A percentile compares a stretch with the other conserved stretches of the same genome.
Evolutionary conservation across 2,888 invertebrate genomes (phyloP).

Genomic region (Nezara viridula): DNA sequence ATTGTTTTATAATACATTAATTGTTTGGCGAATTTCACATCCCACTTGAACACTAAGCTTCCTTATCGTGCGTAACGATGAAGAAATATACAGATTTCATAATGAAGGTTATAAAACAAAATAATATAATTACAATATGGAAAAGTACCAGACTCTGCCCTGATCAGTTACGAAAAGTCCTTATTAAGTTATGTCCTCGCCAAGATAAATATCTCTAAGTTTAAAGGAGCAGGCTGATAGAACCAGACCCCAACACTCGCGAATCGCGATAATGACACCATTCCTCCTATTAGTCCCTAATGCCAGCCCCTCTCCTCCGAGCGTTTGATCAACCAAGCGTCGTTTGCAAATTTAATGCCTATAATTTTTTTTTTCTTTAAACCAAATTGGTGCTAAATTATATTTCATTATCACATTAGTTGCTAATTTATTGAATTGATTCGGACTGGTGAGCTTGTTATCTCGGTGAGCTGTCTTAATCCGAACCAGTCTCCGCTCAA

Average conservation of each 20-base stretch:
- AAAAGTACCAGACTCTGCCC: neutral
- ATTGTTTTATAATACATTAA: too few species aligned
- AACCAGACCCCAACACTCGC: neutral
- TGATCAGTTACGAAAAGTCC: neutral
- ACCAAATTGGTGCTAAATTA: neutral
- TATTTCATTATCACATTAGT: conserved; percentile 17
- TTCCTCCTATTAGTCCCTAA: neutral
- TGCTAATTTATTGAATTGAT: neutral
- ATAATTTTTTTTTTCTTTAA: conserved; percentile 1
- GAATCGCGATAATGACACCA: neutral
- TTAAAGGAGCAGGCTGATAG: neutral
- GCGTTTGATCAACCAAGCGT: neutral
- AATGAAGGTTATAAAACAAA: too few species aligned
- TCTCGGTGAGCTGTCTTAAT: neutral
- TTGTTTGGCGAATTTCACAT: too few species aligned
- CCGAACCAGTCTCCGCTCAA: neutral
- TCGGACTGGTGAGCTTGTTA: neutral
- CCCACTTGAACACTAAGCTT: too few species aligned
- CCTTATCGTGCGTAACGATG: too few species aligned
- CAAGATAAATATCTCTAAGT: neutral
- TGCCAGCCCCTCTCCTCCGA: neutral
- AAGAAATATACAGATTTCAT: too few species aligned
- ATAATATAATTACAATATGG: too few species aligned
- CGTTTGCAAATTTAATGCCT: conserved; percentile 11
- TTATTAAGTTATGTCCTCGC: neutral